Evolutionary conservation across 1,140 invertebrate species (phyloP), one percentile per base, ranked within the genome.

Genomic region (Drosophila aff.): DNA sequence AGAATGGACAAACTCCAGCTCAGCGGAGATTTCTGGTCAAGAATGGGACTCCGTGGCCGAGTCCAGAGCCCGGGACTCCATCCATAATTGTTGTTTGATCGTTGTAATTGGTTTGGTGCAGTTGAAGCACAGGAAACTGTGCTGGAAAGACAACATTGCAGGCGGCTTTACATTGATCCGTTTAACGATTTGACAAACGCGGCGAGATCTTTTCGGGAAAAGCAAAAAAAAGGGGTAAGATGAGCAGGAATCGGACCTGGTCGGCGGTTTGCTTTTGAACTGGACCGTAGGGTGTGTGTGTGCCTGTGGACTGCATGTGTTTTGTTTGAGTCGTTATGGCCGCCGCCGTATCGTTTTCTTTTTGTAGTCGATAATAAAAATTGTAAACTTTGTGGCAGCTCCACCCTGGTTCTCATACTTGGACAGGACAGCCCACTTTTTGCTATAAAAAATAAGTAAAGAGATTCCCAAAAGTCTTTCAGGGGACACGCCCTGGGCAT

Each of bases 51-150:
- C 21, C 15, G 2, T 13, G 2, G 6, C 18, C n/a, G 47, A 79
- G 63, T 66, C 55, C 49, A 47, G 58, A 43, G 58, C 8, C 11
- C 33, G 52, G 72, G 53, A 38, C 69, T 72, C 69, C 69, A 73
- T 73, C 47, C 86, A 86, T 91, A 91, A 91, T 91, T 91, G 86
- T 91, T 91, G 86, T 91, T 91, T 91, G 86, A 91, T 91, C 86
- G 64, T 91, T 91, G 86, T 91, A 91, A 91, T 91, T 91, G 86
- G 86, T 91, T 91, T 91, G 81, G 47, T 81, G 81, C 18, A 67
- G 76, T 49, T 79, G 50, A 49, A 57, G 82, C 78, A 73, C 86
- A 90, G 85, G 86, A 90, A 90, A 85, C 53, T 76, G 76, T 74
- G 76, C 84, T 75, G 59, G 60, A 63, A 41, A 53, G 58, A 68